Percentiles rank a stretch among this genome's conserved stretches.
Conservation (phyloP, 2,888 invertebrate genomes). For the Heteromyza rotundicornis region DNA sequence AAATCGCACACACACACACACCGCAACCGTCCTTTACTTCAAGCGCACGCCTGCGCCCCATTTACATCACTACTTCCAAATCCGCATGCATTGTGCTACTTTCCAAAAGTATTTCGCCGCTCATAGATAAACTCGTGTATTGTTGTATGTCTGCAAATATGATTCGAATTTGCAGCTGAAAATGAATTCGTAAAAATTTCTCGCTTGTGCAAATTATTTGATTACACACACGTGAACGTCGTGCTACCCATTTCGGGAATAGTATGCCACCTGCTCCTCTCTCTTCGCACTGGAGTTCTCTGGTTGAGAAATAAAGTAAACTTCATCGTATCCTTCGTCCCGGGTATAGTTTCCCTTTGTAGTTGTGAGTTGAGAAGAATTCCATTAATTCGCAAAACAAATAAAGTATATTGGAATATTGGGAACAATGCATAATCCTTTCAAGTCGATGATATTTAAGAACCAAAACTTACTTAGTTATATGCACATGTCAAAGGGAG, state of each 20-base stretch:
- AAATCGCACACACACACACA: conserved; percentile 48
- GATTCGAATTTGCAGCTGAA: conserved; percentile 33
- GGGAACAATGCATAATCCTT: conserved; percentile 9
- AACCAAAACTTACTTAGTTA: no score
- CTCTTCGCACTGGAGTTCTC: conserved; percentile 26
- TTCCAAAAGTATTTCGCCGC: conserved; percentile 21
- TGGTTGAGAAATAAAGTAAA: conserved; percentile 47
- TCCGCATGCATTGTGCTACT: conserved; percentile 34
- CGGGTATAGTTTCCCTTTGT: neutral
- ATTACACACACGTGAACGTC: conserved; percentile 53
- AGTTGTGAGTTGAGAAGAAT: conserved; percentile 25
- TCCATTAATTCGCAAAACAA: conserved; percentile 51
- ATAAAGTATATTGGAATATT: conserved; percentile 38
- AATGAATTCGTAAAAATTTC: conserved; percentile 55
- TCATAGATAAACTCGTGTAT: conserved; percentile 7
- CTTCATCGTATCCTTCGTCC: conserved; percentile 39
- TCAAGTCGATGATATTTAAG: conserved; percentile 8
- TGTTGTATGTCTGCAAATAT: no score
- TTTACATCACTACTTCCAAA: neutral
- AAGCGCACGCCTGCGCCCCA: neutral
- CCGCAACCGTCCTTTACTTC: neutral
- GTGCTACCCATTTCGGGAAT: conserved; percentile 29
- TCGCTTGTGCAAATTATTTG: conserved; percentile 60
- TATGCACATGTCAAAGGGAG: neutral
- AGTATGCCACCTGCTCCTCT: conserved; percentile 12